phyloP scores from a whole-genome alignment of 2,797 vertebrate species.

The Coregonus suidteri region DNA sequence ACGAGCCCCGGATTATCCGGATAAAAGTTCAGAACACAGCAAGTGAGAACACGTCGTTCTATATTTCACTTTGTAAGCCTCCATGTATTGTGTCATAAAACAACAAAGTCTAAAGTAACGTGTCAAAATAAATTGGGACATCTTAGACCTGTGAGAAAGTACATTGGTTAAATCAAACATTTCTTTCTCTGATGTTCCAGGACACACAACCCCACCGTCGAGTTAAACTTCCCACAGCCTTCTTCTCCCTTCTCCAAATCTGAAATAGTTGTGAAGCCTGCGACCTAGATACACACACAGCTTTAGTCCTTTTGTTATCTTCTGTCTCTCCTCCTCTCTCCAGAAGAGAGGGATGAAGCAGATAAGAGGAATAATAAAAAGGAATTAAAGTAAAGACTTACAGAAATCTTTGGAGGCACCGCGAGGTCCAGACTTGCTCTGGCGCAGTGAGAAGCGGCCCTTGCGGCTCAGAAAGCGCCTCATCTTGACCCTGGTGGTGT shows the following conservation, averaged over 20 bases:
- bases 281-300: conserved; percentile 42
- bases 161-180: conserved; percentile 13
- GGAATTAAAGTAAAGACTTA: conserved; percentile 68
- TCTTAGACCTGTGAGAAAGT: not conserved
- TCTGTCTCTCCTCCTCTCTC: conserved; percentile 15
- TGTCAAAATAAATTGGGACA: not conserved
- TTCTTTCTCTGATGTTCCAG: conserved; percentile 6
- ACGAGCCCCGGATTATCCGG: not conserved
- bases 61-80: not conserved
- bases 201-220: conserved; percentile 16
- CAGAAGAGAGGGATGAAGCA: not conserved
- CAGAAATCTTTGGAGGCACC: conserved; percentile 82
- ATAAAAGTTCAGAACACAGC: not conserved
- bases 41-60: not conserved
- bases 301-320: not conserved
- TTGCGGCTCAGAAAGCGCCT: conserved; percentile 73
- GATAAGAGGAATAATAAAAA: conserved; percentile 11
- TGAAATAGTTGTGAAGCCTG: conserved; percentile 19
- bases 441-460: conserved; percentile 75
- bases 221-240: conserved; percentile 33
- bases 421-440: conserved; percentile 72
- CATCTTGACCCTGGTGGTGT: conserved; percentile 72
- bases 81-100: not conserved
- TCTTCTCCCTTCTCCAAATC: conserved; percentile 15
- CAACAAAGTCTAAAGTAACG: not conserved